Base-by-base conservation (phyloP, 2,797 vertebrate species). In the Lepilemur septentrionalis region DNA sequence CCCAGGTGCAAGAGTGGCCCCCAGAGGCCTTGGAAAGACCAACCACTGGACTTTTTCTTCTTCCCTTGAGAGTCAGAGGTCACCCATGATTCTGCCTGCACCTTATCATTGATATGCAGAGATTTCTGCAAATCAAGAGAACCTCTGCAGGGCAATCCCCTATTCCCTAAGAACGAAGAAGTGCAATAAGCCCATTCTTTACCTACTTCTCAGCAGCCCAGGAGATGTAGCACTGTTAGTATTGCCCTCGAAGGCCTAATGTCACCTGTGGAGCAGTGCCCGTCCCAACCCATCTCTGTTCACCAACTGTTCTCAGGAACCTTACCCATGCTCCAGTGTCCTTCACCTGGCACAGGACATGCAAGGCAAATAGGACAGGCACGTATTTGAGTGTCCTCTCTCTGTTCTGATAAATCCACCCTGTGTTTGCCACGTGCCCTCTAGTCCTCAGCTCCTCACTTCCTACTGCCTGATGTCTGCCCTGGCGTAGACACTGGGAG, bases 261-360 rank as follows among this genome's bases (percentile, higher is more conserved):
- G 55, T 38, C 7, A 46, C 88, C 90, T 85, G 38, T 4, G 35
- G 91, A 92, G 65, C 84, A 52, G 92, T 67, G 94, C 85, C 89
- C n/a, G 5, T 63, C 91, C 50, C 30, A 5, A 78, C 85, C 76
- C 6, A 0, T 30, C 48, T 81, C 76, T 67, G 41, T 38, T 25
- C 6, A 2, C 81, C 92, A 59, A 7, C 93, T 93, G 95, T 92
- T 97, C 97, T 97, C 97, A 97, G 97, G 97, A 97, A 92, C 97
- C 76, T 43, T 22, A 11, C 61, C 93, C 28, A 0, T 48, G 61
- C 81, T 87, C 50, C 93, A 79, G 2, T 55, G 63, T 57, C 35
- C 52, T 61, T 78, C 70, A 35, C 59, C 92, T 93, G 88, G 95
- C 85, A 38, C 32, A 61, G 91, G 83, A 69, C 30, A 2, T 18